phyloP scores from a whole-genome alignment of 2,888 invertebrate genomes.

The Tenthredo scrophulariae region DNA sequence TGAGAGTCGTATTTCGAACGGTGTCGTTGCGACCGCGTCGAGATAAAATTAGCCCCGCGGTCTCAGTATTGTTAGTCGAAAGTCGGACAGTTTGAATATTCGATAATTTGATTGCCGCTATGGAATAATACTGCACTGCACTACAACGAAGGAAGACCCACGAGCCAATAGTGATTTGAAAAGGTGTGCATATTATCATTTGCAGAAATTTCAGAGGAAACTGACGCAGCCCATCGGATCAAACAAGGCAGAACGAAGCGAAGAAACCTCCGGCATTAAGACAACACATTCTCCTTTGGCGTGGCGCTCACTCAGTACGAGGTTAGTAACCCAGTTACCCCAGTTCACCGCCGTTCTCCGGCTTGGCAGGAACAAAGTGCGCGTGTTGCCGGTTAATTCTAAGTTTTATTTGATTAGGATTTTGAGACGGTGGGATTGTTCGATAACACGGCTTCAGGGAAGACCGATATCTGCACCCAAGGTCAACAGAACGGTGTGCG shows the following conservation, averaged over 20 bases:
- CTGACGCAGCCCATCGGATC: neutral
- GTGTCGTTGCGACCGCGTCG: neutral
- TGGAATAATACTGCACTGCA: neutral
- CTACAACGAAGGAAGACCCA: neutral
- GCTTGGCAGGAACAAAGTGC: slow-evolving; percentile 41
- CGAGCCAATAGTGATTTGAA: neutral
- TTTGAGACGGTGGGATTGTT: neutral
- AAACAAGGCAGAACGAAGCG: slow-evolving; percentile 2
- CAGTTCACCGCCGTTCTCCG: slow-evolving; percentile 55
- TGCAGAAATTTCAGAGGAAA: neutral
- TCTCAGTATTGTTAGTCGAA: neutral
- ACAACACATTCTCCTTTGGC: slow-evolving; percentile 52
- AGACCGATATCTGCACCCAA: slow-evolving; percentile 44
- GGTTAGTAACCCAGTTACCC: slow-evolving; percentile 63
- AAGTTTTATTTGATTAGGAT: slow-evolving; percentile 34
- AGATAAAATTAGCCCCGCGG: neutral
- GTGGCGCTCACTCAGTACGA: slow-evolving; percentile 51
- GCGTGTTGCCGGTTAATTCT: slow-evolving; percentile 33
- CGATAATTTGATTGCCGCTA: neutral
- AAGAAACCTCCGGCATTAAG: neutral
- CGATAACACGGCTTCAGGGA: neutral
- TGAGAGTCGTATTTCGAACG: slow-evolving; percentile 29
- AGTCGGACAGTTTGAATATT: neutral
- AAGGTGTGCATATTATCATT: neutral
- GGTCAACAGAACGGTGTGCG: neutral